phyloP scores from a whole-genome alignment of 2,113 vertebrate species.

The Poeciliopsis turrubarensis region DNA sequence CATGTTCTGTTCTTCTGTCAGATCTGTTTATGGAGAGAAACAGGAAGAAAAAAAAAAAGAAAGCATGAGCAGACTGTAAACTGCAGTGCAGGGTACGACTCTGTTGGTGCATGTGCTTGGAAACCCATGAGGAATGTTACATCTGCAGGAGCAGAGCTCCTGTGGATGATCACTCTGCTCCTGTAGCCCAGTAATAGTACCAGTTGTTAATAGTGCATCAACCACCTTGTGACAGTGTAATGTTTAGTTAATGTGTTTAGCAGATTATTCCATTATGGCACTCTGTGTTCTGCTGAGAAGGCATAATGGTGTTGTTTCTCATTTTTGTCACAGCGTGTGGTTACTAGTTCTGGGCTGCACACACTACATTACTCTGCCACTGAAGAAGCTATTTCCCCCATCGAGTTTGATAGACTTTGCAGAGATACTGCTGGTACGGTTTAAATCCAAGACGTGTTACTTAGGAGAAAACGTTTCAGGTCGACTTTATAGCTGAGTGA shows the following conservation, averaged over 20 bases:
- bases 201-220: conserved; percentile 64
- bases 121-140: conserved; percentile 34
- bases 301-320: conserved; percentile 69
- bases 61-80: conserved; percentile 60
- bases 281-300: conserved; percentile 57
- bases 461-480: conserved; percentile 33
- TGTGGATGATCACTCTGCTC: conserved; percentile 38
- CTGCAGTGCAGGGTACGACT: not conserved
- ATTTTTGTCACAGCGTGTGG: conserved; percentile 64
- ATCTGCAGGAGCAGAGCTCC: conserved; percentile 26
- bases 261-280: conserved; percentile 68
- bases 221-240: conserved; percentile 65
- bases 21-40: conserved; percentile 80
- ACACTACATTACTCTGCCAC: conserved; percentile 48
- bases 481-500: conserved; percentile 31
- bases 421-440: conserved; percentile 22
- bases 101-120: conserved; percentile 5
- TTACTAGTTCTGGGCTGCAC: conserved; percentile 26
- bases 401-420: conserved; percentile 54
- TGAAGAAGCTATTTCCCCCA: conserved; percentile 51
- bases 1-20: conserved; percentile 80
- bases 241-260: conserved; percentile 72
- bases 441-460: conserved; percentile 52
- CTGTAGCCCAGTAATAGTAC: conserved; percentile 51
- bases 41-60: conserved; percentile 49